Evolutionary conservation across 2,888 invertebrate species (phyloP).

Genomic region (Lissocephala sabroskyi): DNA sequence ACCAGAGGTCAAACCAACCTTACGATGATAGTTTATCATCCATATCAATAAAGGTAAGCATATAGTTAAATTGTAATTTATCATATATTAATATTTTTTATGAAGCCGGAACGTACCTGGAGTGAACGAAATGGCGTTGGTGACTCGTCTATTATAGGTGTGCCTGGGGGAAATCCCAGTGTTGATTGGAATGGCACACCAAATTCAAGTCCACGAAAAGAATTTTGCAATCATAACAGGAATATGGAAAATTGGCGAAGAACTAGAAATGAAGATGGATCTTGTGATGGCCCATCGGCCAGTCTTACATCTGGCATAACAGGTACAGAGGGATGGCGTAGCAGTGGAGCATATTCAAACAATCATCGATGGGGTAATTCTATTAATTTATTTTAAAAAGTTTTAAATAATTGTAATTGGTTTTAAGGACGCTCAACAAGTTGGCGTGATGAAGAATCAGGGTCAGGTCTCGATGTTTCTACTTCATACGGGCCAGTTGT

Average conservation of each 20-base stretch:
- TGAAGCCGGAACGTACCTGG: slow-evolving; percentile 68
- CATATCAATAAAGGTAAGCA: slow-evolving; percentile 43
- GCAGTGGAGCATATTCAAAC: slow-evolving; percentile 35
- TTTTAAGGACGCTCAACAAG: slow-evolving; percentile 68
- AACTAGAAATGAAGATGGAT: slow-evolving; percentile 65
- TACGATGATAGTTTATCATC: slow-evolving; percentile 65
- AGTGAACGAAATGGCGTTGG: slow-evolving; percentile 67
- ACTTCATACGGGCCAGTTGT: slow-evolving; percentile 21
- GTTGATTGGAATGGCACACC: slow-evolving; percentile 69
- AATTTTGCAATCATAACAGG: slow-evolving; percentile 62
- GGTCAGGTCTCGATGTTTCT: slow-evolving; percentile 17
- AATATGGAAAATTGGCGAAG: slow-evolving; percentile 71
- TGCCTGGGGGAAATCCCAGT: slow-evolving; percentile 39
- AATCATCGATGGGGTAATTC: slow-evolving; percentile 67
- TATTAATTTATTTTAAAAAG: slow-evolving; percentile 1
- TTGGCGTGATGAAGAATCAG: slow-evolving; percentile 70
- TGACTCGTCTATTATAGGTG: no score
- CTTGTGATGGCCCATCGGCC: slow-evolving; percentile 40
- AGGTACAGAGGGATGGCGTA: slow-evolving; percentile 53
- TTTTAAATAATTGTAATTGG: not conserved
- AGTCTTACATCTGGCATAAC: slow-evolving; percentile 7
- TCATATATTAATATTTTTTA: no score
- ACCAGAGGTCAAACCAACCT: slow-evolving; percentile 64
- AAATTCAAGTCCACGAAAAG: slow-evolving; percentile 70
- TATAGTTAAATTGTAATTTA: no score